Evolutionary conservation across 2,888 invertebrate genomes (phyloP).

Genomic region (Ormyrus labotus): DNA sequence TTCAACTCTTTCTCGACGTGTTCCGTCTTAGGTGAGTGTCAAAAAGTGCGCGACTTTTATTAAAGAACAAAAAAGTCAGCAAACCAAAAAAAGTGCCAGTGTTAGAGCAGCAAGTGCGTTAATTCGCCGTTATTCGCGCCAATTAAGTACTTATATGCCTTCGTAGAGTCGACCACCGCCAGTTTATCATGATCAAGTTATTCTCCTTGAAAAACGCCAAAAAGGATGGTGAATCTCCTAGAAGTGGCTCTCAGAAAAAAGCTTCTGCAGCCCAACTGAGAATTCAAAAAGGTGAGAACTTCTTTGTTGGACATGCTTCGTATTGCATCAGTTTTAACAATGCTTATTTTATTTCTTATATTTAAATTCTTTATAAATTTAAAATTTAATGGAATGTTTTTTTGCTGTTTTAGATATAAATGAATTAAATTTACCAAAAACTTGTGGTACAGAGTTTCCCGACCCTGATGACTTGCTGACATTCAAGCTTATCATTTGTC

Average conservation of each 20-base stretch:
- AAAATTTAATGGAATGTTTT: neutral
- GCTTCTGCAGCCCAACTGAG: slow-evolving; percentile 97
- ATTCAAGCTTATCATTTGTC: slow-evolving; percentile 96
- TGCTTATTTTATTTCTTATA: neutral
- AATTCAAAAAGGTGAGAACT: slow-evolving; percentile 92
- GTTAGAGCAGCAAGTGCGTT: slow-evolving; percentile 6
- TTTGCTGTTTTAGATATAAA: slow-evolving; percentile 88
- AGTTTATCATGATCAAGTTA: slow-evolving; percentile 92
- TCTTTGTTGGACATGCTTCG: slow-evolving; percentile 8
- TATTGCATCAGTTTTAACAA: slow-evolving; percentile 3
- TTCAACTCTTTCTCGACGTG: slow-evolving; percentile 9
- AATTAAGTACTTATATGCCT: slow-evolving; percentile 49
- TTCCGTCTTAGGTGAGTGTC: slow-evolving; percentile 13
- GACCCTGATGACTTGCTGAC: slow-evolving; percentile 97
- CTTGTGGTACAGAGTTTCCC: slow-evolving; percentile 96
- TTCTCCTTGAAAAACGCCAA: slow-evolving; percentile 99
- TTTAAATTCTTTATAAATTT: slow-evolving; percentile 59
- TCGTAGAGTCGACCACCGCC: slow-evolving; percentile 18
- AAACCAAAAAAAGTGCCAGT: neutral
- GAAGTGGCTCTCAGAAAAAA: slow-evolving; percentile 89
- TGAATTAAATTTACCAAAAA: slow-evolving; percentile 97
- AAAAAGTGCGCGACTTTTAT: slow-evolving; percentile 28
- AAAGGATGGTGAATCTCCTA: slow-evolving; percentile 95
- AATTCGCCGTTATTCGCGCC: slow-evolving; percentile 48
- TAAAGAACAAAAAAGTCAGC: neutral